phyloP scores from a whole-genome alignment of 1,140 invertebrate species.

The Drosophila ogumai region DNA sequence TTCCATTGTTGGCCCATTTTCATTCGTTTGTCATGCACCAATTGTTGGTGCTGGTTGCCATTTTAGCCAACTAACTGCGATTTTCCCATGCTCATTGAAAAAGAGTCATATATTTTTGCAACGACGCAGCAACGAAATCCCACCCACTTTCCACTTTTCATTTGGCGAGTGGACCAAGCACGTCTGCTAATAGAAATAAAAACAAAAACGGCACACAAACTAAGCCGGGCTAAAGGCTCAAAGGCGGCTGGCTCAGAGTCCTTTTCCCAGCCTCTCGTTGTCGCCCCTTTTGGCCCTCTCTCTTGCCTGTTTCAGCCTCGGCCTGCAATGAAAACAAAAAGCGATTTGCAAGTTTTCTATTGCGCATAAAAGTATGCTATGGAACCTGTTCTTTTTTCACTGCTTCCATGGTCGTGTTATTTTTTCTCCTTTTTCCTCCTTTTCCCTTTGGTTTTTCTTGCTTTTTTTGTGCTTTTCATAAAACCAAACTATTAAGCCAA shows the following conservation, averaged over 20 bases:
- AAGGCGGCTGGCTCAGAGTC: constrained; percentile 54
- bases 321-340: constrained; percentile 80
- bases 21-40: constrained; percentile 6
- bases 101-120: constrained; percentile 42
- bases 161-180: constrained; percentile 71
- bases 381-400: constrained; percentile 63
- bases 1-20: not conserved
- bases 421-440: constrained; percentile 14
- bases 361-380: constrained; percentile 82
- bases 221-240: constrained; percentile 81
- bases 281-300: not conserved
- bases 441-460: constrained; percentile 40
- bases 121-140: constrained; percentile 5
- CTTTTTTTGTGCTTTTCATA: constrained; percentile 73
- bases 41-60: constrained; percentile 18
- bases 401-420: constrained; percentile 57
- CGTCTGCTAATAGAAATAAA: constrained; percentile 81
- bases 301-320: constrained; percentile 18
- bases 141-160: constrained; percentile 59
- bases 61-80: constrained; percentile 14
- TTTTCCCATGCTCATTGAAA: constrained; percentile 65
- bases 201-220: constrained; percentile 78
- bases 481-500: constrained; percentile 83
- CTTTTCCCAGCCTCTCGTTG: constrained; percentile 2
- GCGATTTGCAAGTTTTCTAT: constrained; percentile 83